Base-by-base conservation (phyloP, 2,113 vertebrate species). In the Silurus asotus region DNA sequence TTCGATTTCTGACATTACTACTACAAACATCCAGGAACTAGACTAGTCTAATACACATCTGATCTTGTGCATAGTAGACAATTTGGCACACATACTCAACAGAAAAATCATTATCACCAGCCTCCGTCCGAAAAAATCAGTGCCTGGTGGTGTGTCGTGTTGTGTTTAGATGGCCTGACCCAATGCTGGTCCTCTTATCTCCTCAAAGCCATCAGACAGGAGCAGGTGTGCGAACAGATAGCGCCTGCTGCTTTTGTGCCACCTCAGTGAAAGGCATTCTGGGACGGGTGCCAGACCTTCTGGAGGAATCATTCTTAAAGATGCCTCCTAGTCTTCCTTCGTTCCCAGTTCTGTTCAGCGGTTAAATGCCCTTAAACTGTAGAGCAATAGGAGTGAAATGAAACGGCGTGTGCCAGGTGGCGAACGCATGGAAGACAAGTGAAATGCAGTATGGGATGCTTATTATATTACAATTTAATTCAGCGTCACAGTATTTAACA, bases 221-320 rank as follows among this genome's bases (percentile, higher is more conserved):
- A 91, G 93, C 93, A 94, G 94, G 93, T 95, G 93, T 89, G 86
- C 49, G 79, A 82, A 62, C 81, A 93, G 94, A 95, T 93, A 94
- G 88, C 77, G 48, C 89, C 61, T 51, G 25, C 75, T 90, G 87
- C 87, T 90, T 91, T 88, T 92, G 90, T 90, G 86, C 83, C 82
- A 56, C 88, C 82, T 85, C 65, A 77, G 88, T 89, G 88, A 90
- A 90, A 90, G 90, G 92, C 88, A 92, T 91, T 93, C 92, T 93
- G 94, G 94, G 94, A 94, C 79, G 80, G 78, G 82, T 82, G 93
- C 92, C 91, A 94, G 91, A 91, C 83, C 89, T 90, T 88, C 88
- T 88, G 88, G 90, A 90, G 87, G 87, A 94, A 91, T 92, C 86
- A 85, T 85, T 89, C 90, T 93, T 87, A 81, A 86, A 82, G 84